phyloP scores from a whole-genome alignment of 1,140 invertebrate genomes.

The Idris sp. region DNA sequence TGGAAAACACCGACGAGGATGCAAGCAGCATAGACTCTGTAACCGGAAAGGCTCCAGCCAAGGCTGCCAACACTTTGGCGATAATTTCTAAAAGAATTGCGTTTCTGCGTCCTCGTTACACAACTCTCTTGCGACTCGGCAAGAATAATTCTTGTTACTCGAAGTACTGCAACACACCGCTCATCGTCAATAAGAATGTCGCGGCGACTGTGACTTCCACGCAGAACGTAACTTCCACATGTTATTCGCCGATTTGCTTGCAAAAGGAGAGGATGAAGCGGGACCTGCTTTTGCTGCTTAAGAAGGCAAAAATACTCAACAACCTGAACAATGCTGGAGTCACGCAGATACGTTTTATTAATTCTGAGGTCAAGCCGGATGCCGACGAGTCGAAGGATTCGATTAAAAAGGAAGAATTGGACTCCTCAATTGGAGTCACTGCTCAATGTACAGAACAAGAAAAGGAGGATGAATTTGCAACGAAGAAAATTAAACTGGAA shows the following conservation, averaged over 20 bases:
- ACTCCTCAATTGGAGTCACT: constrained; percentile 80
- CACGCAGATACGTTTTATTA: background rate
- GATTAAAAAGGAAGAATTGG: constrained; percentile 81
- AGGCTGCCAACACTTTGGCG: constrained; percentile 74
- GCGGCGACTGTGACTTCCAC: too few species aligned
- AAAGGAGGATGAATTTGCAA: constrained; percentile 70
- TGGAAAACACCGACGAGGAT: constrained; percentile 81
- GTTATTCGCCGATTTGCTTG: constrained; percentile 88
- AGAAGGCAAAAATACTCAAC: constrained; percentile 80
- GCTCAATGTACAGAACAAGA: constrained; percentile 78
- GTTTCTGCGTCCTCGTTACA: constrained; percentile 82
- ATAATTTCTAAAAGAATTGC: constrained; percentile 83
- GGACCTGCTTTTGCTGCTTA: constrained; percentile 82
- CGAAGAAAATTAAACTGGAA: constrained; percentile 71
- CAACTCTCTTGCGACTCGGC: constrained; percentile 81
- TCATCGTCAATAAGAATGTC: constrained; percentile 64
- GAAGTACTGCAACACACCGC: constrained; percentile 82
- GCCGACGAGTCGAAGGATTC: constrained; percentile 76
- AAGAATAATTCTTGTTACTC: constrained; percentile 86
- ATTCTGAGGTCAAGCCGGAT: constrained; percentile 27
- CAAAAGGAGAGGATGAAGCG: constrained; percentile 83
- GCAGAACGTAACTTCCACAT: constrained; percentile 81
- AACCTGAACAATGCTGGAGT: constrained; percentile 67
- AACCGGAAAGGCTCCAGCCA: constrained; percentile 69
- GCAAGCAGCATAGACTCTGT: constrained; percentile 72